Conservation (phyloP, 2,113 vertebrate genomes). For the Pao palembangensis region DNA sequence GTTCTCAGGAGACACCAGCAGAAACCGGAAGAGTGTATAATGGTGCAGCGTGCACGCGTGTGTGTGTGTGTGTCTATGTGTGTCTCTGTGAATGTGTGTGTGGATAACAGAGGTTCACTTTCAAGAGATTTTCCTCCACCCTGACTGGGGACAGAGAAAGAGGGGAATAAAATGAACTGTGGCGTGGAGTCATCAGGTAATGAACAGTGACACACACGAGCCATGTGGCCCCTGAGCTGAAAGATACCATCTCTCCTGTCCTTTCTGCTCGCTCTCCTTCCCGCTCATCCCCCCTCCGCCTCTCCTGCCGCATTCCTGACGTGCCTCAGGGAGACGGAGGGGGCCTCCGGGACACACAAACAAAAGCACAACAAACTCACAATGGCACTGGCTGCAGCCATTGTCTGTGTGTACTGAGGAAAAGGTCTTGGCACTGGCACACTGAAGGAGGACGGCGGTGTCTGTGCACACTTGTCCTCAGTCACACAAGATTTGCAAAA, state of each 20-base stretch:
- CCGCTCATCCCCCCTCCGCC: constrained; percentile 44
- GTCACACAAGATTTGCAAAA: constrained; percentile 5
- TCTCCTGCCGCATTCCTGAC: constrained; percentile 67
- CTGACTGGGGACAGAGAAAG: background rate
- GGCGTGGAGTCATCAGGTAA: constrained; percentile 54
- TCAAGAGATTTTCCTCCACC: constrained; percentile 23
- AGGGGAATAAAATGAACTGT: constrained; percentile 14
- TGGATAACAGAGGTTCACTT: constrained; percentile 19
- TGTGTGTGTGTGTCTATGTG: background rate
- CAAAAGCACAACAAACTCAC: constrained; percentile 50
- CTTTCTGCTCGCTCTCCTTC: constrained; percentile 35
- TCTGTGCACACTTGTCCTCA: constrained; percentile 2
- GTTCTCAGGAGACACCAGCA: constrained; percentile 7
- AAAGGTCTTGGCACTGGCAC: constrained; percentile 53
- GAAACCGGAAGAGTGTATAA: background rate
- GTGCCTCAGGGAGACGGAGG: constrained; percentile 64
- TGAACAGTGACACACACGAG: constrained; percentile 49
- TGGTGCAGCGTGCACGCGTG: background rate
- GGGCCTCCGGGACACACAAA: constrained; percentile 59
- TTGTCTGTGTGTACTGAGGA: constrained; percentile 59
- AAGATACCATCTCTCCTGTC: constrained; percentile 46
- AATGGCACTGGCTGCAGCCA: constrained; percentile 53
- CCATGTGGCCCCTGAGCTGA: constrained; percentile 23
- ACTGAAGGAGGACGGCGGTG: constrained; percentile 41
- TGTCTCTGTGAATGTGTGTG: background rate